Conservation (phyloP, 1,140 invertebrate genomes). For the Cryptotermes secundus region DNA sequence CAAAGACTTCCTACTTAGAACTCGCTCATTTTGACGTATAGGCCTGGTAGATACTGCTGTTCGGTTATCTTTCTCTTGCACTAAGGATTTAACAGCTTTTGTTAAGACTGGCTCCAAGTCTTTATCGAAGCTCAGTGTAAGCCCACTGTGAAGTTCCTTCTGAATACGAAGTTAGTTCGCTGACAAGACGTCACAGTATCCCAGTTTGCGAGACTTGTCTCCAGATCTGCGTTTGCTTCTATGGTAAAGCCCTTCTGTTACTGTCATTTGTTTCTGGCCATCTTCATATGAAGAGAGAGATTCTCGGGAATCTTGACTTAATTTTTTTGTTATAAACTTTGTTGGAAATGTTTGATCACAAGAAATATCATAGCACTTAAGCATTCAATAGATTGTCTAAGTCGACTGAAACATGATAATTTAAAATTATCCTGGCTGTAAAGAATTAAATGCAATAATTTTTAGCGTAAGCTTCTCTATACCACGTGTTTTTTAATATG, state of each 20-base stretch:
- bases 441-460: no score
- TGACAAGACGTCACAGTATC: slow-evolving; percentile 12
- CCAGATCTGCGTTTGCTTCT: no score
- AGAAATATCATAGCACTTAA: not conserved
- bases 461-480: no score
- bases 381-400: no score
- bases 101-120: slow-evolving; percentile 10
- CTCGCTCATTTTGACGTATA: not conserved
- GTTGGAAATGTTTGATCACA: not conserved
- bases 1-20: slow-evolving; percentile 9
- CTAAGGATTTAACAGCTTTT: slow-evolving; percentile 16
- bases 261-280: not conserved
- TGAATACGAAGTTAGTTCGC: slow-evolving; percentile 16
- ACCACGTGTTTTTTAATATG: no score
- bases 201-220: not conserved
- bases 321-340: not conserved
- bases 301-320: not conserved
- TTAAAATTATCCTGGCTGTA: no score
- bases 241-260: not conserved
- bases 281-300: no score
- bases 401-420: no score
- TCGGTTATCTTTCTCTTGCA: not conserved
- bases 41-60: not conserved
- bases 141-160: not conserved
- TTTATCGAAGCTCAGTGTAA: slow-evolving; percentile 13